Percentiles rank a stretch among this genome's conserved stretches.
These are phyloP conservation scores for Tragelaphus imberbis DNA, from an alignment of 2,113 vertebrate genomes.

Conservation along the genomic window DNA sequence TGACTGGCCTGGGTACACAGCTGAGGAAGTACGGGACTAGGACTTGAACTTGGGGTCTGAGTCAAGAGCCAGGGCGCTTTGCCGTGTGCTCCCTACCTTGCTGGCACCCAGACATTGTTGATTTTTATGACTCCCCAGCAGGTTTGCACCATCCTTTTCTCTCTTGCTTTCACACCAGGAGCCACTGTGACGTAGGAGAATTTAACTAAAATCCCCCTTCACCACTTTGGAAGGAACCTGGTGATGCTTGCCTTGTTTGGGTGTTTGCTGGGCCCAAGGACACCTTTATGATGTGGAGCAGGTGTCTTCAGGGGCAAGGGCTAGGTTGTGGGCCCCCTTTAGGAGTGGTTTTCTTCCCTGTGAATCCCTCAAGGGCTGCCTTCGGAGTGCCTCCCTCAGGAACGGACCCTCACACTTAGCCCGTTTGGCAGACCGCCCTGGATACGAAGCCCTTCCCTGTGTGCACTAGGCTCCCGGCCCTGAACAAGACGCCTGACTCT, in stretches of 20 bases:
- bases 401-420: background rate
- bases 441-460: background rate
- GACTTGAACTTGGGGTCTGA: background rate
- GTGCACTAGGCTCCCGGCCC: background rate
- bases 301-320: background rate
- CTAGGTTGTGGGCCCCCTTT: background rate
- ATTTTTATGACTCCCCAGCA: background rate
- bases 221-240: background rate
- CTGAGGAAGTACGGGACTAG: accelerated
- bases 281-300: background rate
- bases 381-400: background rate
- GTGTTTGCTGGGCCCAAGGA: background rate
- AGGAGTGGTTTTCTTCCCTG: background rate
- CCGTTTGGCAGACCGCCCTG: background rate
- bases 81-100: accelerated
- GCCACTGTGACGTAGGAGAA: background rate
- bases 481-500: background rate
- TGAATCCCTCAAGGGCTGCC: background rate
- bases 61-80: background rate
- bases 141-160: background rate
- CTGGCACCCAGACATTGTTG: too few species aligned
- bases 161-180: background rate
- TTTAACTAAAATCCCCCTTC: background rate
- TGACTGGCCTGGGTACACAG: background rate
- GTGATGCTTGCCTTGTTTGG: background rate